A percentile compares a stretch with the other conserved stretches of the same genome.
These are phyloP conservation scores for Erethizon dorsatum DNA, from an alignment of 2,797 vertebrate genomes.

Conservation along the genomic window DNA sequence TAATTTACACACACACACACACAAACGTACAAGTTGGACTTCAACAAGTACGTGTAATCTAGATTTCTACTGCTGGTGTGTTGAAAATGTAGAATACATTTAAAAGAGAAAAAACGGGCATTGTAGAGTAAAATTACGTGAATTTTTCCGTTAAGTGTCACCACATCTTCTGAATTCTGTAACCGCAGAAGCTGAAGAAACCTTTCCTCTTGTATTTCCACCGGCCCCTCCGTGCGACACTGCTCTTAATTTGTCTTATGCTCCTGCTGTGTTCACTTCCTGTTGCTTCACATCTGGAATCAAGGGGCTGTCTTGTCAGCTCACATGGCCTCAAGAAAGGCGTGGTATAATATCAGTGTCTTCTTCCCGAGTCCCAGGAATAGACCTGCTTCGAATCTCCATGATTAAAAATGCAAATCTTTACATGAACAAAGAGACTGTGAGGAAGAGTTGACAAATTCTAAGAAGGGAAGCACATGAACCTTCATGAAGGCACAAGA, in stretches of 20 bases:
- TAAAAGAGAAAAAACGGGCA: neutral
- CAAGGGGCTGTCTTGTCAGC: too few species aligned
- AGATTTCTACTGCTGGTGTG: neutral
- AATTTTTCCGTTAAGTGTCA: neutral
- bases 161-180: neutral
- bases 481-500: neutral
- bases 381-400: neutral
- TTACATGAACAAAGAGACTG: neutral
- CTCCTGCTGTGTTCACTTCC: neutral
- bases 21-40: neutral
- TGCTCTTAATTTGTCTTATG: neutral
- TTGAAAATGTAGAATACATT: neutral
- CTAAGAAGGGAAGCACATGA: neutral
- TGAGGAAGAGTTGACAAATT: neutral
- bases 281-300: neutral
- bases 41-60: neutral
- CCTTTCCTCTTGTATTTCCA: neutral
- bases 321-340: neutral
- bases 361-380: neutral
- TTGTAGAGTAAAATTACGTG: neutral
- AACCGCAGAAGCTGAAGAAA: neutral
- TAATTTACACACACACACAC: neutral
- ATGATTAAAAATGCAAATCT: neutral
- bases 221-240: neutral
- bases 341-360: neutral